These are phyloP conservation scores for Pteropus rufus DNA, from an alignment of 2,797 vertebrate genomes.

Conservation along the genomic window DNA sequence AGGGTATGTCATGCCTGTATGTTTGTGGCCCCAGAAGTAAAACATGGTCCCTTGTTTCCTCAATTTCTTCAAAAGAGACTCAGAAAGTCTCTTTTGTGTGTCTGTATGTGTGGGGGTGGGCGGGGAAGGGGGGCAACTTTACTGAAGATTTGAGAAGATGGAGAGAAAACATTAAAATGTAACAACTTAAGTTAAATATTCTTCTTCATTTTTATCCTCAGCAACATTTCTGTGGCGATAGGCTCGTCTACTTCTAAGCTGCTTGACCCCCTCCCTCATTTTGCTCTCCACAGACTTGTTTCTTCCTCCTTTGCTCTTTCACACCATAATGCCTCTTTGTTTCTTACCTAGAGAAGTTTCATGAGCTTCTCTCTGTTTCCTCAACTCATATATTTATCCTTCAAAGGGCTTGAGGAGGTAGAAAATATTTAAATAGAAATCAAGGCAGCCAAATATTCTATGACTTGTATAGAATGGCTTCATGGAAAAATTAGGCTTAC, in stretches of 20 bases:
- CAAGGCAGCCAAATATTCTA: neutral
- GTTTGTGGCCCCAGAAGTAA: neutral
- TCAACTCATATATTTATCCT: neutral
- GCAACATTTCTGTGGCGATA: neutral
- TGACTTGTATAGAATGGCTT: neutral
- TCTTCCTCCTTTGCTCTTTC: neutral
- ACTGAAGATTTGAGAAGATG: neutral
- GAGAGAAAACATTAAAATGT: neutral
- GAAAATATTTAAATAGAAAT: neutral
- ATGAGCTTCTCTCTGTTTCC: neutral
- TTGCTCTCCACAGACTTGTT: neutral
- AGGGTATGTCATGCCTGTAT: neutral
- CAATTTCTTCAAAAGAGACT: neutral
- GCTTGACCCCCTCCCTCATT: neutral
- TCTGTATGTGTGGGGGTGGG: neutral
- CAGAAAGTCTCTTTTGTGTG: neutral
- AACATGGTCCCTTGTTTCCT: neutral
- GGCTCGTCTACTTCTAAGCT: neutral
- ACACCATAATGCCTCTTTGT: neutral
- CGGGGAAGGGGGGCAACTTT: neutral
- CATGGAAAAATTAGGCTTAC: neutral
- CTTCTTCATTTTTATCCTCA: neutral
- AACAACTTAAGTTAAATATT: neutral
- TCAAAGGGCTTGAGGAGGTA: neutral
- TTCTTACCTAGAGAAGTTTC: neutral